phyloP scores from a whole-genome alignment of 1,140 invertebrate genomes.

The Lordiphosa mommai region DNA sequence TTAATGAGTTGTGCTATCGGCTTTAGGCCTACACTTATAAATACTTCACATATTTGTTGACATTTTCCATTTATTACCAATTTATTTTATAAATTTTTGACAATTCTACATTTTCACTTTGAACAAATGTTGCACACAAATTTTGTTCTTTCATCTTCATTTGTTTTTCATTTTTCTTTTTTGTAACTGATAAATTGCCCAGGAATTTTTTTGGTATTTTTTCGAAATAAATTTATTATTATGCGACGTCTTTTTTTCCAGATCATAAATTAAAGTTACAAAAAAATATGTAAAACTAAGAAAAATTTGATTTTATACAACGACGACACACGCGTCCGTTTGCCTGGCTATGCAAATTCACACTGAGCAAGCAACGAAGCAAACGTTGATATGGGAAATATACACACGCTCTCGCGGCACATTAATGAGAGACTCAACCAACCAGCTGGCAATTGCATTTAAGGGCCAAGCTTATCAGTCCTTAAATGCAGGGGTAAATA shows the following conservation, averaged over 20 bases:
- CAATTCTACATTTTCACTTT: constrained; percentile 47
- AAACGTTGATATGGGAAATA: background rate
- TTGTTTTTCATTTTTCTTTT: constrained; percentile 31
- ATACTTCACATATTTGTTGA: background rate
- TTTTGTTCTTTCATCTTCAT: background rate
- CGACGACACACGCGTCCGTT: constrained; percentile 47
- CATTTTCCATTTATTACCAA: constrained; percentile 5
- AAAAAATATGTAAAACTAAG: constrained; percentile 12
- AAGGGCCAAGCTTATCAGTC: too few species aligned
- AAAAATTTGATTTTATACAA: constrained; percentile 37
- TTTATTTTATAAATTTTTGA: background rate
- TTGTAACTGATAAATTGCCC: constrained; percentile 50
- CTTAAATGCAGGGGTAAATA: too few species aligned
- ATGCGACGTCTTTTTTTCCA: constrained; percentile 26
- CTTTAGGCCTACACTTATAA: too few species aligned
- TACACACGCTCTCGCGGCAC: background rate
- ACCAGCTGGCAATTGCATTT: too few species aligned
- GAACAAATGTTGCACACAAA: constrained; percentile 25
- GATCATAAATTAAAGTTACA: constrained; percentile 69
- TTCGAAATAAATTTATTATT: constrained; percentile 52
- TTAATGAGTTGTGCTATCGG: background rate
- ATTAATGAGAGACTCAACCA: too few species aligned
- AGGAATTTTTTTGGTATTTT: constrained; percentile 48
- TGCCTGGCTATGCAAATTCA: constrained; percentile 57
- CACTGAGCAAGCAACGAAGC: constrained; percentile 37